Evolutionary conservation across 2,113 vertebrate genomes (phyloP), one percentile per base, ranked within the genome.

Genomic region (Apodemus sylvaticus): DNA sequence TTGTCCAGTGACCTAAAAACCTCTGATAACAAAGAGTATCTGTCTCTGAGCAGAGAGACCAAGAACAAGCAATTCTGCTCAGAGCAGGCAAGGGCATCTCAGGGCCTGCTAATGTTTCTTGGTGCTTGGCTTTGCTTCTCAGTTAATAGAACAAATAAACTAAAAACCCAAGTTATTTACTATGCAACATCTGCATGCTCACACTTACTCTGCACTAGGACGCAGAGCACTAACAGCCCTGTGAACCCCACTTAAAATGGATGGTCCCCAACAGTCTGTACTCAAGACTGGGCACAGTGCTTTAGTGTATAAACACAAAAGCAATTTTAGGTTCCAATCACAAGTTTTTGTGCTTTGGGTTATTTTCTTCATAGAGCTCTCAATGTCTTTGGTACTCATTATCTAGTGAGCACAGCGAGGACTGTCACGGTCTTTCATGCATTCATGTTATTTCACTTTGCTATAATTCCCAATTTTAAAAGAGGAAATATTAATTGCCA

Each of bases 311-410:
- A 87, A 58, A 92, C 74, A 39, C 12, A 62, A 95, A 48, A 77
- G 45, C 5, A 93, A 93, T 62, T 86, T 93, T 55, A 89, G n/a
- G 48, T 93, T 93, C 88, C 90, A 86, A 73, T 92, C 48, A 90
- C 62, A 92, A 77, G 85, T 66, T 16, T 19, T 42, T 10, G 85
- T 74, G 39, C 24, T 73, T 42, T 55, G 12, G 24, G 51, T 71
- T 60, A 79, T 42, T 95, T 93, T 73, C 90, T 70, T 93, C 62
- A 95, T 88, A 79, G 20, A 5, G 2, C 16, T 77, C 24, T 36
- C 22, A 68, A 53, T 83, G 58, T 70, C 68, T 62, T 86, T 51
- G 19, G 17, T 31, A 68, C 45, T 86, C 66, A 68, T 66, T 68
- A 87, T 36, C 68, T 31, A 53, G 64, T 6, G 4, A 86, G 11